A percentile compares a stretch with the other conserved stretches of the same genome.
Evolutionary conservation across 2,113 vertebrate genomes (phyloP).

Genomic region (Haplochromis vanheusdeni): DNA sequence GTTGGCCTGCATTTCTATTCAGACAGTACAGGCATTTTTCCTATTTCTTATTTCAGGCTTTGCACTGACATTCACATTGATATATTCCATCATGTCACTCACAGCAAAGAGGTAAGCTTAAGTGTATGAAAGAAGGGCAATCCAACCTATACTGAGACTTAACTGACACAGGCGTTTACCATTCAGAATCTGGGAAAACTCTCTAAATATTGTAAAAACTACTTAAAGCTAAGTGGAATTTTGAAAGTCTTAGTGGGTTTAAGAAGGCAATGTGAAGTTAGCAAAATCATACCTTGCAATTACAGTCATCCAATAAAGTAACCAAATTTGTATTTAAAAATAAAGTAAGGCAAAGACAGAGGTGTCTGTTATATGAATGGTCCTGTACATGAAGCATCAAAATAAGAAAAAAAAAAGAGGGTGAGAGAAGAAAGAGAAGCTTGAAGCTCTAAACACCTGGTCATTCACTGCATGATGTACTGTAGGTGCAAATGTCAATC

Average conservation of each 20-base stretch:
- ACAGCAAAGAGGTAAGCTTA: not conserved
- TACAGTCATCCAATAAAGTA: not conserved
- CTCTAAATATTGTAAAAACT: not conserved
- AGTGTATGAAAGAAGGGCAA: not conserved
- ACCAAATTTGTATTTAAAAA: not conserved
- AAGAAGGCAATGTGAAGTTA: not conserved
- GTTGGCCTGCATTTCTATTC: slow-evolving; percentile 37
- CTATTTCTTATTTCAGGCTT: slow-evolving; percentile 19
- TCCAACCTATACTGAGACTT: not conserved
- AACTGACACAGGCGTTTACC: not conserved
- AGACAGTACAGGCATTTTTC: slow-evolving; percentile 13
- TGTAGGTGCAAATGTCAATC: not conserved
- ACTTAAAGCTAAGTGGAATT: not conserved
- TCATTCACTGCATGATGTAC: not conserved
- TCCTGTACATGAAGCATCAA: not conserved
- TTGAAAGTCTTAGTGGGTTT: not conserved
- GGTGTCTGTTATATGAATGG: not conserved
- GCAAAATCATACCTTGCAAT: not conserved
- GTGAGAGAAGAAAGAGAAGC: not conserved
- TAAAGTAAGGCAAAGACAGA: not conserved
- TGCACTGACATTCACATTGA: slow-evolving; percentile 7
- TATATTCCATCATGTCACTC: slow-evolving; percentile 39
- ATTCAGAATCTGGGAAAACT: not conserved
- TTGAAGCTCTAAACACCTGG: not conserved
- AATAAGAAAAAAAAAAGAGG: not conserved